These are phyloP conservation scores for Mohoua ochrocephala DNA, from an alignment of 2,113 vertebrate genomes.

Conservation along the genomic window DNA sequence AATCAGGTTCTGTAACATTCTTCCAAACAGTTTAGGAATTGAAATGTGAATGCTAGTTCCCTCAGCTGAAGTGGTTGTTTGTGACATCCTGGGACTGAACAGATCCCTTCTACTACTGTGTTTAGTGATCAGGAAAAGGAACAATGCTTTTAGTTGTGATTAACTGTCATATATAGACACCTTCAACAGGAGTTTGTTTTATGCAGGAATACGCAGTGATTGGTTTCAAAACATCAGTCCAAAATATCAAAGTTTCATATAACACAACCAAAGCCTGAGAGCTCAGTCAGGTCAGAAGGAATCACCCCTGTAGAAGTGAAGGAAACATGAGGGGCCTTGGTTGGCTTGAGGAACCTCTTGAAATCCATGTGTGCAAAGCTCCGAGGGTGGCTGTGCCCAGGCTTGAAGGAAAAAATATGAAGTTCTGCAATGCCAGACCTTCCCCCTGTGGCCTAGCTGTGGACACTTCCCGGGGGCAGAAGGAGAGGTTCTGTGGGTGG, in stretches of 20 bases:
- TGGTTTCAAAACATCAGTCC: background rate
- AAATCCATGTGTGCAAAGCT: background rate
- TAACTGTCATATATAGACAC: background rate
- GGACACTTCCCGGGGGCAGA: background rate
- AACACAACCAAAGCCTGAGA: background rate
- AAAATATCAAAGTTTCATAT: background rate
- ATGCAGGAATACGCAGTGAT: background rate
- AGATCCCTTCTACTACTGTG: background rate
- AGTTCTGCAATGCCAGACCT: background rate
- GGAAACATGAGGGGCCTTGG: fast-evolving
- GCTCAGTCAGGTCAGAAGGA: background rate
- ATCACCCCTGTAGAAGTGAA: background rate
- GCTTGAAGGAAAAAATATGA: background rate
- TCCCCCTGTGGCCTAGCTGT: background rate
- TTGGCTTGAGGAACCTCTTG: background rate
- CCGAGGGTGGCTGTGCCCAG: background rate
- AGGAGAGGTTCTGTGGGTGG: background rate
- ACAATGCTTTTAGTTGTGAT: background rate
- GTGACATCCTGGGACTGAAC: background rate
- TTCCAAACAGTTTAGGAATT: background rate
- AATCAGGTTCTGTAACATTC: background rate
- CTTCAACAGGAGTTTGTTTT: background rate
- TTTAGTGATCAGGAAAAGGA: background rate
- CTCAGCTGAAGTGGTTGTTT: background rate
- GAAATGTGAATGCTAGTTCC: background rate